Base-by-base conservation (phyloP, 2,113 vertebrate genomes). In the Rhinopomastus cyanomelas region DNA sequence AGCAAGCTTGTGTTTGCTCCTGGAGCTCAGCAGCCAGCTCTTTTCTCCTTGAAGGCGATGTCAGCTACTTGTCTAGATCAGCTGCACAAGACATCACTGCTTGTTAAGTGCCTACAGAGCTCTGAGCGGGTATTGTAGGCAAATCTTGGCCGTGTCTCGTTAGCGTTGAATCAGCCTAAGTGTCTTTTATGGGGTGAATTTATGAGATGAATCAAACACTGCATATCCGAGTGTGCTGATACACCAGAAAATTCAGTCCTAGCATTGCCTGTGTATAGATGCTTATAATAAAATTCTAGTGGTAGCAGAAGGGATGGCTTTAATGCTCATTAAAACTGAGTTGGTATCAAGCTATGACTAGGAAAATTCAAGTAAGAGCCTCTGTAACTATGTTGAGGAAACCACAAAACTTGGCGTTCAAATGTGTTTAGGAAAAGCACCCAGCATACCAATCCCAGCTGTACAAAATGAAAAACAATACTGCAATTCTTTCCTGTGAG, bases 401-500 rank as follows among this genome's bases (percentile, higher is more conserved):
- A 65, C 57, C 42, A 65, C 71, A 90, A 88, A 71, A 82, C 29
- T 84, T 94, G 69, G 69, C 67, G 94, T 93, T 94, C 72, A 95
- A 90, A 73, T 90, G 36, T 75, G 51, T 89, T 96, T 95, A 86
- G 78, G n/a, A 93, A 94, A 92, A 95, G 53, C 69, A 75, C 53
- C 81, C 93, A 95, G 81, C 27, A 14, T 93, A 76, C 26, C 34
- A 21, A 95, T 94, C 96, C 95, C 93, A 95, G 94, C 96, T 90
- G 92, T 81, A 78, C 64, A 78, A 94, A 96, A 96, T 89, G 92
- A 95, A 92, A 96, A 96, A 92, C 92, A 87, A 94, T 94, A 76
- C 29, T 93, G 53, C n/a, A n/a, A n/a, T n/a, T n/a, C n/a, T n/a
- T n/a, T n/a, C n/a, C n/a, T n/a, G n/a, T n/a, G n/a, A n/a, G n/a